Conservation (phyloP, 2,888 invertebrate species). For the Synergus japonicus region DNA sequence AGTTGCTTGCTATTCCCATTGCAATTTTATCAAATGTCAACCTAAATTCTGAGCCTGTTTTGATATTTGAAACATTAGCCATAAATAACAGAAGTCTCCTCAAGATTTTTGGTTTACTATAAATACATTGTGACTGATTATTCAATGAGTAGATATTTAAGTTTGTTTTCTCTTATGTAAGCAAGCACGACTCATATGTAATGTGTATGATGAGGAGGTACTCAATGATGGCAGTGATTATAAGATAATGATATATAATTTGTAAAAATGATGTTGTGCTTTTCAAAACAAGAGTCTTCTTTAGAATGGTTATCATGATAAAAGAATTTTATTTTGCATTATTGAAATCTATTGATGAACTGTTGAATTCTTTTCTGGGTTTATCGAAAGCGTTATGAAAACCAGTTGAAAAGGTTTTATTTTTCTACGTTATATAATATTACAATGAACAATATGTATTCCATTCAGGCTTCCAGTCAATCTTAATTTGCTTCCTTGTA, state of each 20-base stretch:
- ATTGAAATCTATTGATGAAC: too few species aligned
- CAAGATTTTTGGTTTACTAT: background rate
- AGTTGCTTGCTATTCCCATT: conserved; percentile 48
- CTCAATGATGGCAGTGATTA: conserved; percentile 21
- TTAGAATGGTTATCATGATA: background rate
- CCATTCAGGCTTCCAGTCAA: background rate
- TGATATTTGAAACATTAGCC: conserved; percentile 41
- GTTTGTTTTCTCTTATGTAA: conserved; percentile 31
- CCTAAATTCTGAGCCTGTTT: conserved; percentile 52
- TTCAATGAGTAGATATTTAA: background rate
- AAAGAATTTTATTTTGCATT: too few species aligned
- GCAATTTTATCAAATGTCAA: conserved; percentile 57
- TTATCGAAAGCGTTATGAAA: too few species aligned
- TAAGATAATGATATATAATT: conserved; percentile 16
- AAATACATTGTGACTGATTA: background rate
- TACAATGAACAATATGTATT: background rate
- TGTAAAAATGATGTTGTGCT: background rate
- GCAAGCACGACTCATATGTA: background rate
- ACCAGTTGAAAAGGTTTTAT: too few species aligned
- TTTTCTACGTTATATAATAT: background rate
- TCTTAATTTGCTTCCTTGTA: background rate
- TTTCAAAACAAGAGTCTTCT: background rate
- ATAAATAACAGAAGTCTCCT: background rate
- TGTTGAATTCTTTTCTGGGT: too few species aligned
- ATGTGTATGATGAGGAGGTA: background rate